A percentile compares a stretch with the other conserved stretches of the same genome.
Evolutionary conservation across 2,888 invertebrate genomes (phyloP).

Genomic region (Philereme vetulata): DNA sequence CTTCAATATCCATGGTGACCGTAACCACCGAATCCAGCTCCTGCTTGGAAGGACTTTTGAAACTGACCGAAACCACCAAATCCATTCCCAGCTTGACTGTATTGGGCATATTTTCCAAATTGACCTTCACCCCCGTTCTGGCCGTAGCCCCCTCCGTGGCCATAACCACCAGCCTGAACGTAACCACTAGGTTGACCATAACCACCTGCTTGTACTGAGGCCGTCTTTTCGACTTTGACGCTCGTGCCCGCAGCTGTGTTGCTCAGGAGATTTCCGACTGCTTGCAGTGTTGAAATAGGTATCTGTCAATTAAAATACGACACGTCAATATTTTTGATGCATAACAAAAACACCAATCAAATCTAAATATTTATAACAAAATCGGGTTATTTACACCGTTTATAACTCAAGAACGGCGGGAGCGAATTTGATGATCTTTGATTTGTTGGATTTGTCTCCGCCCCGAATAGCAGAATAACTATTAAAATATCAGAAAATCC

Average conservation of each 20-base stretch:
- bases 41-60: conserved; percentile 6
- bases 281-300: conserved; percentile 85
- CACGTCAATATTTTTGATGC: neutral
- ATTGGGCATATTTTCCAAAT: neutral
- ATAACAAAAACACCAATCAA: neutral
- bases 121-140: conserved; percentile 6
- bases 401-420: no score
- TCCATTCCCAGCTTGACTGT: neutral
- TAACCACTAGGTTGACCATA: conserved; percentile 40
- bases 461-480: no score
- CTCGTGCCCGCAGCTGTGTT: conserved; percentile 75
- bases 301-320: conserved; percentile 74
- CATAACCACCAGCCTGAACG: conserved; percentile 8
- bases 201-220: conserved; percentile 67
- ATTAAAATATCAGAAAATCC: no score
- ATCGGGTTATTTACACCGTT: no score
- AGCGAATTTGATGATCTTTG: no score
- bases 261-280: conserved; percentile 84
- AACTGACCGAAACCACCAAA: conserved; percentile 1
- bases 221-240: conserved; percentile 72
- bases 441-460: no score
- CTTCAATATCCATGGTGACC: conserved; percentile 13
- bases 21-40: conserved; percentile 6
- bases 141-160: conserved; percentile 6
- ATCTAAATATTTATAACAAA: no score